Percentiles rank a stretch among this genome's conserved stretches.
Conservation (phyloP, 2,113 vertebrate genomes). For the Apeltes quadracus region DNA sequence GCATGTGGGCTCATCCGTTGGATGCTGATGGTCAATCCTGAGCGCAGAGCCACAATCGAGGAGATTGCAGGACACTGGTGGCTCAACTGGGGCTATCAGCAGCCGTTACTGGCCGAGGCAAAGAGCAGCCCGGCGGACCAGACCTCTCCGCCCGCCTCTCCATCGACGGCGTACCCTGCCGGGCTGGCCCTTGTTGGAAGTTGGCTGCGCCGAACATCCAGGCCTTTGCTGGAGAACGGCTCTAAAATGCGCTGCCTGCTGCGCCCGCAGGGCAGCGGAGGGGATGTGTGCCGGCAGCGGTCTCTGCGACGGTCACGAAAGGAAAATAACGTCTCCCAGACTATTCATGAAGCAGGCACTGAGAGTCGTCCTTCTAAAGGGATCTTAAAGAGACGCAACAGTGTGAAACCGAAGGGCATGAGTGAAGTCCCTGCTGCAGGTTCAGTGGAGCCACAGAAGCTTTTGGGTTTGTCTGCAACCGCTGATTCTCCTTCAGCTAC, state of each 20-base stretch:
- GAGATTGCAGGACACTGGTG: conserved; percentile 97
- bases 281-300: conserved; percentile 85
- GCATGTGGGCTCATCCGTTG: conserved; percentile 96
- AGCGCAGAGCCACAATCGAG: conserved; percentile 91
- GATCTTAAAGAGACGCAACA: conserved; percentile 90
- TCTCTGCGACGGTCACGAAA: conserved; percentile 93
- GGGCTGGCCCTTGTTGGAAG: conserved; percentile 82
- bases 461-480: conserved; percentile 37
- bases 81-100: conserved; percentile 95
- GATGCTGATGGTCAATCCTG: conserved; percentile 98
- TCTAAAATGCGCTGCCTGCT: conserved; percentile 92
- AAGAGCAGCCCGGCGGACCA: conserved; percentile 61
- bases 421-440: conserved; percentile 37
- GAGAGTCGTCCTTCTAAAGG: conserved; percentile 85
- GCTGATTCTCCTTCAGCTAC: conserved; percentile 1
- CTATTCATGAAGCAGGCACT: conserved; percentile 69
- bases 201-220: conserved; percentile 91
- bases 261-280: conserved; percentile 79
- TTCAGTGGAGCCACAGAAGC: conserved; percentile 46
- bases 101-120: conserved; percentile 77
- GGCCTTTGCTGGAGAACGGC: conserved; percentile 90
- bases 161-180: conserved; percentile 37
- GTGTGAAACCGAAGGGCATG: conserved; percentile 65
- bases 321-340: conserved; percentile 89
- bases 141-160: neutral